A percentile compares a stretch with the other conserved stretches of the same genome.
phyloP scores from a whole-genome alignment of 2,797 vertebrate species.

The Sebastes iracundus region DNA sequence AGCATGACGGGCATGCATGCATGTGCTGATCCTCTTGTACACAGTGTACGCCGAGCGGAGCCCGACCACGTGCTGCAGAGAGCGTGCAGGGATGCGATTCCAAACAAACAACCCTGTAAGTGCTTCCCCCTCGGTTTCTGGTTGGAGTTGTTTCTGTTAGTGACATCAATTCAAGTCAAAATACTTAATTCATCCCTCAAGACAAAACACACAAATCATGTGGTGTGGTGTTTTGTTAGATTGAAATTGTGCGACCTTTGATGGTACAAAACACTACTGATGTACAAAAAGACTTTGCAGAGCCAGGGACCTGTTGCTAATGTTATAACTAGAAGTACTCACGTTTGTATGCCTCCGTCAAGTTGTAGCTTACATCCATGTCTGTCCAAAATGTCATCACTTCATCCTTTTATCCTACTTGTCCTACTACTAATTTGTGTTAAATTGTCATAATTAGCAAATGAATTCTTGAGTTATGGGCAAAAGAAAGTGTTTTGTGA shows the following conservation, averaged over 20 bases:
- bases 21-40: slow-evolving; percentile 8
- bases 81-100: not conserved
- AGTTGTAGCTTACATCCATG: too few relatives aligned
- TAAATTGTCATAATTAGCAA: too few relatives aligned
- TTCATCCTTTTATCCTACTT: too few relatives aligned
- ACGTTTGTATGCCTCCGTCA: accelerated
- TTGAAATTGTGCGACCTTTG: not conserved
- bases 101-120: not conserved
- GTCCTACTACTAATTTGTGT: too few relatives aligned
- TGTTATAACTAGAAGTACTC: not conserved
- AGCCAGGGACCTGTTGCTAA: not conserved
- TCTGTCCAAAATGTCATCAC: too few relatives aligned
- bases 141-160: slow-evolving; percentile 12
- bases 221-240: not conserved
- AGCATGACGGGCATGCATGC: not conserved
- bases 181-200: not conserved
- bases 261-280: not conserved
- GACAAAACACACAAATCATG: not conserved
- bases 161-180: not conserved
- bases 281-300: not conserved
- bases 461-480: too few relatives aligned
- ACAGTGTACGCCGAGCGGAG: slow-evolving; percentile 3
- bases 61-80: slow-evolving; percentile 11
- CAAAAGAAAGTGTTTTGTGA: too few relatives aligned
- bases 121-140: not conserved